These are phyloP conservation scores for Champsocephalus gunnari DNA, from an alignment of 2,797 vertebrate species.

Conservation along the genomic window DNA sequence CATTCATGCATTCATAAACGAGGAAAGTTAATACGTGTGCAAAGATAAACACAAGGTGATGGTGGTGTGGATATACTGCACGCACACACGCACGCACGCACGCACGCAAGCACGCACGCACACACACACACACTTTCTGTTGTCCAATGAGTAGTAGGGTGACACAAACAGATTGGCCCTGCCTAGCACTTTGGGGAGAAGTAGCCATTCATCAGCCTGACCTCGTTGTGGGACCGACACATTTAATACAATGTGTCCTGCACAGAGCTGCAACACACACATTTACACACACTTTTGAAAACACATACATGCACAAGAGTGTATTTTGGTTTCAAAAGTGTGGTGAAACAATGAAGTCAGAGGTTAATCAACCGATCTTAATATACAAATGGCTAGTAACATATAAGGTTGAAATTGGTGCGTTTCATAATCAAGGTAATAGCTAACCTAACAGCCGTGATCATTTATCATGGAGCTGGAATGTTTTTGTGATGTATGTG, in stretches of 20 bases:
- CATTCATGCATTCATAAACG: conserved; percentile 19
- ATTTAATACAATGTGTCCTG: conserved; percentile 47
- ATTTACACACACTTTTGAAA: neutral
- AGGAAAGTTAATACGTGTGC: neutral
- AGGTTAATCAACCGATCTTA: neutral
- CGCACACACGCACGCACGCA: neutral
- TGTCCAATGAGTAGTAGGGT: conserved; percentile 32
- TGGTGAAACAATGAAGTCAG: neutral
- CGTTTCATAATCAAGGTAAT: too few species aligned
- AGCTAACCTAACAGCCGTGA: too few species aligned
- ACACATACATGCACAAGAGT: neutral
- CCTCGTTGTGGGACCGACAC: conserved; percentile 70
- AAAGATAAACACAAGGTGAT: conserved; percentile 22
- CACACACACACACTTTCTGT: conserved; percentile 5
- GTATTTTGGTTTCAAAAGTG: neutral
- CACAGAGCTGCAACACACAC: neutral
- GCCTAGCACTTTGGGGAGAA: conserved; percentile 45
- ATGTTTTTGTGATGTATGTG: too few species aligned
- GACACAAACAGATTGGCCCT: conserved; percentile 60
- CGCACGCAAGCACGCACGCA: too few species aligned
- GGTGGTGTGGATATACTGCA: too few species aligned
- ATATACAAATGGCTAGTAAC: neutral
- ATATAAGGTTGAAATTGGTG: too few species aligned
- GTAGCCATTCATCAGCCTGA: conserved; percentile 79
- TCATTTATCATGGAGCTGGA: too few species aligned